phyloP scores from a whole-genome alignment of 1,140 invertebrate species.

The Adoxophyes honmai region DNA sequence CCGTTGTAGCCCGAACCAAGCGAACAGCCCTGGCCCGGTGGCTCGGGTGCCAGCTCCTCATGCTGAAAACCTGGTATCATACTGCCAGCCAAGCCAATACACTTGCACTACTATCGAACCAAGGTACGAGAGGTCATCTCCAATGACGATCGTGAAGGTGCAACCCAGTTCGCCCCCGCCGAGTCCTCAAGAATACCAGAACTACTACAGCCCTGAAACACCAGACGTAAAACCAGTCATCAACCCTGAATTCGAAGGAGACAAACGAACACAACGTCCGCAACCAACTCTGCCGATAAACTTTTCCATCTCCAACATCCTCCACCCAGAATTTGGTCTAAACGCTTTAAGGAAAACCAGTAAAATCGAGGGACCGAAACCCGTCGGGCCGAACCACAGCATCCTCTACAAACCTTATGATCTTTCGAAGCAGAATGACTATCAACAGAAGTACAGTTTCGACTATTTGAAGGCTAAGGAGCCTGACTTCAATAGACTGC shows the following conservation, averaged over 20 bases:
- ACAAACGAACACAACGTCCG: conserved; percentile 36
- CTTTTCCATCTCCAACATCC: conserved; percentile 71
- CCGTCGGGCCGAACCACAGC: conserved; percentile 61
- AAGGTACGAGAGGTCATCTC: conserved; percentile 42
- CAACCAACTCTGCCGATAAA: conserved; percentile 44
- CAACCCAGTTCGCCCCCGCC: conserved; percentile 59
- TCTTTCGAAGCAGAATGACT: conserved; percentile 48
- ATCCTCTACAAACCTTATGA: conserved; percentile 74
- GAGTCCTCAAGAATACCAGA: conserved; percentile 56
- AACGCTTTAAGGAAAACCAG: conserved; percentile 60
- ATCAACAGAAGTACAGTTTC: conserved; percentile 44
- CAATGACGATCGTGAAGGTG: conserved; percentile 56
- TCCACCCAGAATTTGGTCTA: conserved; percentile 71
- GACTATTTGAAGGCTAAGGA: conserved; percentile 62
- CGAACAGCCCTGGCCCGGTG: conserved; percentile 73
- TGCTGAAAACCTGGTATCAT: conserved; percentile 32
- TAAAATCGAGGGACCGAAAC: conserved; percentile 67
- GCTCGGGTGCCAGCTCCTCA: conserved; percentile 57
- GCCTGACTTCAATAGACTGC: conserved; percentile 46
- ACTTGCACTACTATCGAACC: conserved; percentile 64
- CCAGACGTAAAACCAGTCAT: conserved; percentile 60
- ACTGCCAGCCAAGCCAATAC: conserved; percentile 52
- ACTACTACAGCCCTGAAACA: conserved; percentile 60
- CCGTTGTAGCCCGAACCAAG: conserved; percentile 79
- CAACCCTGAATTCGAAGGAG: conserved; percentile 39